A percentile compares a stretch with the other conserved stretches of the same genome.
Evolutionary conservation across 2,888 invertebrate genomes (phyloP).

Genomic region (Trissolcus brochymenae): DNA sequence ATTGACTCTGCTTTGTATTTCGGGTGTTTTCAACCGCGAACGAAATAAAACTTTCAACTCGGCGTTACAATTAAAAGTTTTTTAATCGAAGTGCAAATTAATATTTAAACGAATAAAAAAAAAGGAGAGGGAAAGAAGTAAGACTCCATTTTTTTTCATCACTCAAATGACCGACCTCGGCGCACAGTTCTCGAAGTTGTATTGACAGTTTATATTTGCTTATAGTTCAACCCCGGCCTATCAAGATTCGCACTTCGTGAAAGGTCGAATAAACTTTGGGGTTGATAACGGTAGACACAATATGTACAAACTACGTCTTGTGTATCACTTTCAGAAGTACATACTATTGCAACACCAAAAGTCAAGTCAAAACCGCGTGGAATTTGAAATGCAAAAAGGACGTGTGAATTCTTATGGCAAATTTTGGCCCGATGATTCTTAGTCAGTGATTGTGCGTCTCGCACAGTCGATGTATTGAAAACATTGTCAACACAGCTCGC

Average conservation of each 20-base stretch:
- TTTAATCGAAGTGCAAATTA: not conserved
- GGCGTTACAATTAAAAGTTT: not conserved
- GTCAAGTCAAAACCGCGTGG: no score
- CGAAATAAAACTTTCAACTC: slow-evolving; percentile 35
- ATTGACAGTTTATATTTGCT: slow-evolving; percentile 49
- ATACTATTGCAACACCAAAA: no score
- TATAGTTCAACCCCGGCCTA: slow-evolving; percentile 35
- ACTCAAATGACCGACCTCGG: not conserved
- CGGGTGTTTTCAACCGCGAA: slow-evolving; percentile 20
- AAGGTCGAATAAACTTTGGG: slow-evolving; percentile 37
- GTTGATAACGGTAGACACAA: slow-evolving; percentile 31
- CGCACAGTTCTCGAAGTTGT: not conserved
- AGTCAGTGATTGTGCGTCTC: slow-evolving; percentile 53
- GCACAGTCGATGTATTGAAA: slow-evolving; percentile 55
- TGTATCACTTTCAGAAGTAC: slow-evolving; percentile 1
- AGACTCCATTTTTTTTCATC: not conserved
- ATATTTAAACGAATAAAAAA: not conserved
- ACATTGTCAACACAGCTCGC: slow-evolving; percentile 60
- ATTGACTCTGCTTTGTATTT: slow-evolving; percentile 41
- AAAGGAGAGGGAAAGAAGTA: not conserved
- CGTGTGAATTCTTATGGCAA: no score
- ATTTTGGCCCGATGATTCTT: slow-evolving; percentile 30
- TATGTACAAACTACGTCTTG: slow-evolving; percentile 29
- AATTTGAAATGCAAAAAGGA: no score
- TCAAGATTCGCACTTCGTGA: slow-evolving; percentile 45